Evolutionary conservation across 1,140 invertebrate genomes (phyloP), one percentile per base, ranked within the genome.

Genomic region (Drosophila leontia): DNA sequence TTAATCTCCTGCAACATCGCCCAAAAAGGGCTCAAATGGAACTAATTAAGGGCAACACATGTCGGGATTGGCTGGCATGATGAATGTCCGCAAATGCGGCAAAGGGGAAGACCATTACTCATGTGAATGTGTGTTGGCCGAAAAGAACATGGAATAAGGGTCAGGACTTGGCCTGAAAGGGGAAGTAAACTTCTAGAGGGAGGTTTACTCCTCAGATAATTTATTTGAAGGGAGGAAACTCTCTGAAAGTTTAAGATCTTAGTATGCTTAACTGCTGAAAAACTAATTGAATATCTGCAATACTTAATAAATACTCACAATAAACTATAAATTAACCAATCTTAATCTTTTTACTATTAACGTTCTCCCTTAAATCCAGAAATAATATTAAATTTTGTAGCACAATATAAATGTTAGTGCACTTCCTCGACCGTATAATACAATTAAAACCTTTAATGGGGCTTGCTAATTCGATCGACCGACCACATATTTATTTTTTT

Each of bases 21-120:
- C 51, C 23, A 55, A 41, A 48, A 76, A 67, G 55, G 62, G 23
- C 48, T 51, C 12, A 39, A 61, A 51, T 59, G 76, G 34, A 76
- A 77, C 76, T 87, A 87, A 87, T 87, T 87, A 87, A 39, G 68
- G 84, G 53, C 80, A 63, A 74, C 82, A 86, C 76, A 87, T 87
- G 83, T 57, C 55, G 15, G 79, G 71, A 74, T 72, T 67, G 35
- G 56, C 37, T 47, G 63, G 32, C 45, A 78, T 87, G 83, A 86
- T 87, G 76, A 72, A 86, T 87, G 67, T 70, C 56, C 67, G 39
- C 42, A 77, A 86, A 80, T 79, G 75, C 63, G 50, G 53, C 45
- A 50, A 69, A 53, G 35, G 41, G 65, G 29, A 75, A 55, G 55
- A 77, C 71, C 76, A 82, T 86, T 76, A 86, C 62, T 86, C 70